phyloP scores from a whole-genome alignment of 2,888 invertebrate genomes.

The Brachypalpus laphriformis region DNA sequence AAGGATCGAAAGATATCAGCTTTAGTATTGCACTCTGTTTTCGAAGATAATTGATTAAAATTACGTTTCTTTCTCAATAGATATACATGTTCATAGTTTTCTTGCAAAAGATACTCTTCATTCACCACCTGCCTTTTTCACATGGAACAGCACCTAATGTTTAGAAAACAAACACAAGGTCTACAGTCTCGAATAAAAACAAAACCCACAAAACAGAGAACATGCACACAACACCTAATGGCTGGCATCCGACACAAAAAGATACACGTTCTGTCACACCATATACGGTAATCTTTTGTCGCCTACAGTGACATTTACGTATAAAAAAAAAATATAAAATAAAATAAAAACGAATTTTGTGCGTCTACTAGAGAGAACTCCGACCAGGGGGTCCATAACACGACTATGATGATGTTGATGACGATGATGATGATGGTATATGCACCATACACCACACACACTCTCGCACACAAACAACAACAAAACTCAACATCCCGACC shows the following conservation, averaged over 20 bases:
- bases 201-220: constrained; percentile 32
- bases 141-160: constrained; percentile 12
- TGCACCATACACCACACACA: constrained; percentile 51
- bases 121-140: constrained; percentile 48
- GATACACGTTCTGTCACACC: constrained; percentile 69
- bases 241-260: constrained; percentile 70
- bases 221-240: constrained; percentile 71
- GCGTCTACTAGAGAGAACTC: constrained; percentile 57
- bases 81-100: neutral
- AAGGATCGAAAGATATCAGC: constrained; percentile 21
- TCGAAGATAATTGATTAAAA: constrained; percentile 36
- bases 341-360: constrained; percentile 42
- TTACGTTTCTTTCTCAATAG: neutral
- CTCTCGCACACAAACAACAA: constrained; percentile 41
- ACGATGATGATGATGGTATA: constrained; percentile 67
- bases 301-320: constrained; percentile 72
- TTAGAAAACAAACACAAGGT: constrained; percentile 46
- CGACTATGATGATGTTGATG: constrained; percentile 68
- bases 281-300: constrained; percentile 73
- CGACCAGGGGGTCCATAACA: constrained; percentile 66
- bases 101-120: constrained; percentile 31
- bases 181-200: constrained; percentile 20
- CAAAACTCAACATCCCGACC: constrained; percentile 68
- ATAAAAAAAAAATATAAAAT: constrained; percentile 15
- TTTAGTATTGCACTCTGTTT: neutral